Conservation (phyloP, 2,888 invertebrate genomes). For the Troides helena region DNA sequence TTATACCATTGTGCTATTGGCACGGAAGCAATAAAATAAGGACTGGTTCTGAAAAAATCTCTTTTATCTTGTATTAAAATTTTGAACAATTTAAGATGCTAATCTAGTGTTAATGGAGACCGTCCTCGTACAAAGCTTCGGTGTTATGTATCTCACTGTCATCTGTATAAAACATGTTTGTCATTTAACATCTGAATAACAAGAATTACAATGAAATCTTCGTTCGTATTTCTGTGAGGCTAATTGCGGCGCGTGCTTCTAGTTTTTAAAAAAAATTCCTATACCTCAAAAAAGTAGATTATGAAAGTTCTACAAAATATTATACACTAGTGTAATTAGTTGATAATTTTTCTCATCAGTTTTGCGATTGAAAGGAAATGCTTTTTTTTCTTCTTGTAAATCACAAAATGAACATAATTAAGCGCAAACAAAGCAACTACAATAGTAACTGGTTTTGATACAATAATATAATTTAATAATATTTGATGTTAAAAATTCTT, state of each 20-base stretch:
- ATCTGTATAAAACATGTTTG: conserved; percentile 4
- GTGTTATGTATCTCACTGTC: conserved; percentile 7
- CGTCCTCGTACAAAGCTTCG: conserved; percentile 35
- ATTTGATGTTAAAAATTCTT: conserved; percentile 24
- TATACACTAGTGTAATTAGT: conserved; percentile 11
- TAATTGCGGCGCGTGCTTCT: conserved; percentile 23
- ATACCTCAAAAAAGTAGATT: conserved; percentile 27
- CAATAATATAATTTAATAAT: conserved; percentile 1
- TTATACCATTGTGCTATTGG: conserved; percentile 44
- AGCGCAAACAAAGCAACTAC: conserved; percentile 6
- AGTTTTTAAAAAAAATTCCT: conserved; percentile 19
- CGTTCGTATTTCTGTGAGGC: conserved; percentile 18
- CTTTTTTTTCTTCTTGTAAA: background rate
- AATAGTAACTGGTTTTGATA: conserved; percentile 11
- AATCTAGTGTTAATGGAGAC: conserved; percentile 34
- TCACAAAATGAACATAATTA: background rate
- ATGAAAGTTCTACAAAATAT: conserved; percentile 22
- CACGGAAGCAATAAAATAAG: conserved; percentile 45
- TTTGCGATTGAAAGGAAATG: background rate
- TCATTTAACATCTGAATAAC: background rate
- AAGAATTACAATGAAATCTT: conserved; percentile 13
- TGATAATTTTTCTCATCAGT: background rate
- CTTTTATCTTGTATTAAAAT: conserved; percentile 25
- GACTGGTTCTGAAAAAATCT: conserved; percentile 39
- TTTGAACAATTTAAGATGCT: conserved; percentile 30